Percentiles rank a stretch among this genome's conserved stretches.
phyloP scores from a whole-genome alignment of 2,888 invertebrate species.

The Laothoe populi region DNA sequence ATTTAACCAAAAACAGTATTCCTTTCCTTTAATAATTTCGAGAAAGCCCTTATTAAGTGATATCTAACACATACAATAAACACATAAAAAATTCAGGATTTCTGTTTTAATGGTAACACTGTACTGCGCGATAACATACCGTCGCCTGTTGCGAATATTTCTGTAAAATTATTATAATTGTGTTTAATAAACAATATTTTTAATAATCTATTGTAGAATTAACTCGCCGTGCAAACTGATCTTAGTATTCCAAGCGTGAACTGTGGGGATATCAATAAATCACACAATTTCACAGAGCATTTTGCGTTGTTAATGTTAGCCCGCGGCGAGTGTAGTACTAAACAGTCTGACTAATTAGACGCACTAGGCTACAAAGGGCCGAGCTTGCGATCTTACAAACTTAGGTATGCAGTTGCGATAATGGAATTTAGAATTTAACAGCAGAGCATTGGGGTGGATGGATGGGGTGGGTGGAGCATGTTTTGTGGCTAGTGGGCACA shows the following conservation, averaged over 20 bases:
- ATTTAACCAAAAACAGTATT: no score
- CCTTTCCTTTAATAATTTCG: no score
- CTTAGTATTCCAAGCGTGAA: constrained; percentile 40
- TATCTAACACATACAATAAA: no score
- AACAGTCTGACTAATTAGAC: constrained; percentile 84
- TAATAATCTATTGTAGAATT: constrained; percentile 9
- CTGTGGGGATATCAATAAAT: constrained; percentile 62
- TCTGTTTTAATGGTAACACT: no score
- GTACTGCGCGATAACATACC: no score
- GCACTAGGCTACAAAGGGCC: constrained; percentile 78
- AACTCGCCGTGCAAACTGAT: constrained; percentile 15
- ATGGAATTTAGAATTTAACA: constrained; percentile 52
- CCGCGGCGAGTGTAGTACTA: constrained; percentile 73
- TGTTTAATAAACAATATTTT: not conserved
- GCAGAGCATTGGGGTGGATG: constrained; percentile 48
- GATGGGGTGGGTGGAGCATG: constrained; percentile 47
- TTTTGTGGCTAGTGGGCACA: constrained; percentile 53
- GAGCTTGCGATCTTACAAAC: constrained; percentile 51
- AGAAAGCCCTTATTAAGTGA: no score
- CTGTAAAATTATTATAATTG: not conserved
- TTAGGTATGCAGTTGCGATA: constrained; percentile 40
- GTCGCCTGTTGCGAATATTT: no score
- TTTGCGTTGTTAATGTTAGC: constrained; percentile 64
- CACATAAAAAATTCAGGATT: no score
- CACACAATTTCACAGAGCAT: constrained; percentile 71